Evolutionary conservation across 2,888 invertebrate species (phyloP).

Genomic region (Cerastis rubricosa): DNA sequence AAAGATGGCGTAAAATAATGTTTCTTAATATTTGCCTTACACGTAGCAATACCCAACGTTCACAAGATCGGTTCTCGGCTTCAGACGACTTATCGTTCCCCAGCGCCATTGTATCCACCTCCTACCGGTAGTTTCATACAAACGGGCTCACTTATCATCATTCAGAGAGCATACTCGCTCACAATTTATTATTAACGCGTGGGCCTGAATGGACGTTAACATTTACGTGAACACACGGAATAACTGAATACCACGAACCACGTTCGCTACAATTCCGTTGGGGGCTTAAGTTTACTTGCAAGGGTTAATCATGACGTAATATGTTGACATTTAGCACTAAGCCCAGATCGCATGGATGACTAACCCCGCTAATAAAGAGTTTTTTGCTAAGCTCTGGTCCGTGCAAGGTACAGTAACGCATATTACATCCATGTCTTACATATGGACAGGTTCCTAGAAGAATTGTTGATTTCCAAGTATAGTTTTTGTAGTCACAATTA

Average conservation of each 20-base stretch:
- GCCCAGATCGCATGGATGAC: conserved; percentile 46
- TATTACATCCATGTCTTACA: conserved; percentile 51
- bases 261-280: conserved; percentile 52
- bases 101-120: conserved; percentile 50
- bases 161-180: conserved; percentile 54
- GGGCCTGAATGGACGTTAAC: conserved; percentile 56
- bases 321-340: conserved; percentile 55
- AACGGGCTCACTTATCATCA: conserved; percentile 54
- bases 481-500: conserved; percentile 56
- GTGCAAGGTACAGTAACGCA: conserved; percentile 55
- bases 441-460: conserved; percentile 64
- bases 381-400: conserved; percentile 42
- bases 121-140: conserved; percentile 51
- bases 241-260: too few relatives aligned
- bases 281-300: conserved; percentile 10
- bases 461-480: conserved; percentile 60
- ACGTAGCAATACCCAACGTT: background rate
- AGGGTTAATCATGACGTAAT: conserved; percentile 47
- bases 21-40: conserved; percentile 39
- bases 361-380: conserved; percentile 52
- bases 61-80: conserved; percentile 3
- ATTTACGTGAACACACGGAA: conserved; percentile 56
- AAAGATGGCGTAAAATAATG: conserved; percentile 12
- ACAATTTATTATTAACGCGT: conserved; percentile 60
- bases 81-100: conserved; percentile 24